Evolutionary conservation across 2,797 vertebrate genomes (phyloP).

Genomic region (Peromyscus eremicus): DNA sequence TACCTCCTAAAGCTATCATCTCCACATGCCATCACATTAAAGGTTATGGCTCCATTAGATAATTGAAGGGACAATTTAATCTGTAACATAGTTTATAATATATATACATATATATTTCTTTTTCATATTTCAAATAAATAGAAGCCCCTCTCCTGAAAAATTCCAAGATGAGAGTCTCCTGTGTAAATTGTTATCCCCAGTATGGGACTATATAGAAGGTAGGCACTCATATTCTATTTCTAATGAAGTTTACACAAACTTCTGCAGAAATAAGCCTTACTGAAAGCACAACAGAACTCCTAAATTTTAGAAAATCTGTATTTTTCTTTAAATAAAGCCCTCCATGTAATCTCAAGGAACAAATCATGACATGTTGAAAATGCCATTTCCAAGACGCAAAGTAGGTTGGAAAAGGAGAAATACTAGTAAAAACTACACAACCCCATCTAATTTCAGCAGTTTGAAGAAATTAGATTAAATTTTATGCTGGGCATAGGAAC

Average conservation of each 20-base stretch:
- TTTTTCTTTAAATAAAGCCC: constrained; percentile 61
- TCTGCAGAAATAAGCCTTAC: neutral
- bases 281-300: neutral
- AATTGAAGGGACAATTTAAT: neutral
- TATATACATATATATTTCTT: neutral
- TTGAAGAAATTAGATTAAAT: constrained; percentile 23
- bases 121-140: constrained; percentile 29
- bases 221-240: constrained; percentile 32
- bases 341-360: constrained; percentile 25
- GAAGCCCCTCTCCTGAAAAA: neutral
- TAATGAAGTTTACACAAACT: constrained; percentile 48
- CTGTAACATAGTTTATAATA: neutral
- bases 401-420: constrained; percentile 40
- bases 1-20: neutral
- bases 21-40: neutral
- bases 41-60: neutral
- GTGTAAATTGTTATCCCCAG: neutral
- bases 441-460: neutral
- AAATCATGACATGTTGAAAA: constrained; percentile 47
- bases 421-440: neutral
- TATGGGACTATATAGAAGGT: neutral
- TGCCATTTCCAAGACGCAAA: constrained; percentile 59
- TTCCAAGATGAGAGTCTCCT: neutral
- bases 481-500: neutral
- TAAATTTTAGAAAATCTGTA: constrained; percentile 7